phyloP scores from a whole-genome alignment of 2,888 invertebrate genomes.

The Monoplex corrugatus region DNA sequence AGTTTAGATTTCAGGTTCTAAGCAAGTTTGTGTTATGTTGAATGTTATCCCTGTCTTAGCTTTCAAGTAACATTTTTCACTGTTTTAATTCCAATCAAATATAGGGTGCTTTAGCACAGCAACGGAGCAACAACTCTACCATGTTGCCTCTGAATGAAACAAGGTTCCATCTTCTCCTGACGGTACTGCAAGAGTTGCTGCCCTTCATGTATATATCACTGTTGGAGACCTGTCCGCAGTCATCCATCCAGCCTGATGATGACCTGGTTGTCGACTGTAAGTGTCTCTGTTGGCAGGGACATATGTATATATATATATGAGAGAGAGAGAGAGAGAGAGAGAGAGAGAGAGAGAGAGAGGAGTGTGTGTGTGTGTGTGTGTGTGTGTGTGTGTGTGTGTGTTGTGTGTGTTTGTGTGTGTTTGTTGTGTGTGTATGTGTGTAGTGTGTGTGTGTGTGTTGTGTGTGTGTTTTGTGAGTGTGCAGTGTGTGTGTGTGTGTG shows the following conservation, averaged over 20 bases:
- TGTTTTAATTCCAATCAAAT: not conserved
- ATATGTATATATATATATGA: too few species aligned
- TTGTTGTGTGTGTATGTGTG: not conserved
- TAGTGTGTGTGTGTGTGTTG: not conserved
- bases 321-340: too few species aligned
- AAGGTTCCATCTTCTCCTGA: conserved; percentile 73
- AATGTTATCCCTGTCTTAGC: too few species aligned
- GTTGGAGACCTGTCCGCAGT: conserved; percentile 75
- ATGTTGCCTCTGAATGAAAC: conserved; percentile 76
- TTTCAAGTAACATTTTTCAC: not conserved
- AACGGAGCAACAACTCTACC: conserved; percentile 69
- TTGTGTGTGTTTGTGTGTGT: not conserved
- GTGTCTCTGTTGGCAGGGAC: not conserved
- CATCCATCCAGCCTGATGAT: conserved; percentile 38
- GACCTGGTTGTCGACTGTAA: conserved; percentile 46
- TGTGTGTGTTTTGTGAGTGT: not conserved
- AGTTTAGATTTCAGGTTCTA: too few species aligned
- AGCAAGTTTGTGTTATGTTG: too few species aligned
- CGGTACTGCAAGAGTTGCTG: conserved; percentile 76
- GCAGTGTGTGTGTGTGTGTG: not conserved
- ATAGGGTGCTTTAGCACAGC: conserved; percentile 70
- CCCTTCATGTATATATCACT: conserved; percentile 80
- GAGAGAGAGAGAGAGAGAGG: too few species aligned
- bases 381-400: not conserved
- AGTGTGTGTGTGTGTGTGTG: conserved; percentile 15